A percentile compares a stretch with the other conserved stretches of the same genome.
phyloP scores from a whole-genome alignment of 1,140 invertebrate species.

The Ditylenchus dipsaci region DNA sequence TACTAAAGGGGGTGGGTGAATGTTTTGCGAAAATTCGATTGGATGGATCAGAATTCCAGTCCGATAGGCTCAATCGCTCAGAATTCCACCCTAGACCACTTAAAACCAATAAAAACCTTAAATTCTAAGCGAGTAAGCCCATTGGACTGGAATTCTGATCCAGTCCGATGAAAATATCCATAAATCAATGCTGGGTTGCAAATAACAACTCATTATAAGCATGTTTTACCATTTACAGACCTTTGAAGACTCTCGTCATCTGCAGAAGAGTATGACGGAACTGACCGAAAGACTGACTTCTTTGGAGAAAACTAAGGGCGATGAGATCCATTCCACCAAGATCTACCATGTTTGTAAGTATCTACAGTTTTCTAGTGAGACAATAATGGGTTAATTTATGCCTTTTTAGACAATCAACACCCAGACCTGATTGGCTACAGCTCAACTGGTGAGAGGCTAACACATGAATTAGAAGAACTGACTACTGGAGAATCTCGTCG shows the following conservation, averaged over 20 bases:
- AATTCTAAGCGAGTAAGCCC: no score
- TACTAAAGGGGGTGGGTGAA: no score
- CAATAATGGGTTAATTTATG: background rate
- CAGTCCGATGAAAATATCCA: no score
- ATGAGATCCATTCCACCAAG: conserved; percentile 57
- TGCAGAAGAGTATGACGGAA: conserved; percentile 56
- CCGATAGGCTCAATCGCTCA: no score
- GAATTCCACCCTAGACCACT: no score
- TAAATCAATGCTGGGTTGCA: no score
- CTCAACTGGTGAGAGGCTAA: conserved; percentile 44
- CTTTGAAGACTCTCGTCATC: conserved; percentile 50
- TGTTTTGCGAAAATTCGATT: no score
- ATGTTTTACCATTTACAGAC: conserved; percentile 8
- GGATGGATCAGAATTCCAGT: no score
- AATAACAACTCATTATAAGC: no score
- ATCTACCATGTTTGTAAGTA: conserved; percentile 58
- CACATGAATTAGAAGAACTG: conserved; percentile 52
- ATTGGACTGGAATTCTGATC: no score
- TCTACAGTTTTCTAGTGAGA: background rate
- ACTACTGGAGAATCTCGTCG: conserved; percentile 46
- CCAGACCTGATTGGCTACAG: conserved; percentile 42
- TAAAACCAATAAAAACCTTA: no score
- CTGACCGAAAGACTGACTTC: conserved; percentile 54
- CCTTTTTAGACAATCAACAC: conserved; percentile 50
- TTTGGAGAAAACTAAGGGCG: conserved; percentile 52